These are phyloP conservation scores for Caenorhabditis plicata DNA, from an alignment of 2,888 invertebrate genomes.

Conservation along the genomic window DNA sequence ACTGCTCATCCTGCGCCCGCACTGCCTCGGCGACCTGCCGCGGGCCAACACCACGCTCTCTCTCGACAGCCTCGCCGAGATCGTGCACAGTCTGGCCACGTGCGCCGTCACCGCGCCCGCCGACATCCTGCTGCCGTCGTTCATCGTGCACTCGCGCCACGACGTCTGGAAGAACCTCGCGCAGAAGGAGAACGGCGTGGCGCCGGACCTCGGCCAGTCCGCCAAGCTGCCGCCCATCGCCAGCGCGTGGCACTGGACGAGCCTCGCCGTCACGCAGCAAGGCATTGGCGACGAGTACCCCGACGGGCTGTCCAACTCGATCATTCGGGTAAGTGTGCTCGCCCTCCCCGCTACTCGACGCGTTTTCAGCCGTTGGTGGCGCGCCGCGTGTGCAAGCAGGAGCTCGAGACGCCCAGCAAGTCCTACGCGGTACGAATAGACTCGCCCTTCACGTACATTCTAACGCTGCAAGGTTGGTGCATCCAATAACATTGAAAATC, in stretches of 20 bases:
- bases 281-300: slow-evolving; percentile 7
- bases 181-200: slow-evolving; percentile 20
- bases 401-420: not conserved
- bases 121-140: slow-evolving; percentile 15
- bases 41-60: slow-evolving; percentile 13
- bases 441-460: slow-evolving; percentile 22
- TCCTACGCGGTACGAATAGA: slow-evolving; percentile 17
- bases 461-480: slow-evolving; percentile 5
- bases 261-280: slow-evolving; percentile 3
- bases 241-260: slow-evolving; percentile 22
- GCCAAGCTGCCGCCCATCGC: slow-evolving; percentile 21
- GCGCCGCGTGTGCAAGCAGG: not conserved
- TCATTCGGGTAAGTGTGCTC: too few species aligned
- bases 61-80: not conserved
- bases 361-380: too few species aligned
- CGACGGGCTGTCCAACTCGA: too few species aligned
- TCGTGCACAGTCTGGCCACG: not conserved
- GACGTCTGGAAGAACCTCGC: slow-evolving; percentile 30
- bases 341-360: too few species aligned
- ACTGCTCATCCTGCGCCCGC: slow-evolving; percentile 19
- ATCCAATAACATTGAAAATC: not conserved
- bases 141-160: slow-evolving; percentile 2
- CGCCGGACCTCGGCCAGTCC: slow-evolving; percentile 21
- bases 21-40: slow-evolving; percentile 15
- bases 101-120: not conserved